Conservation (phyloP, 2,888 invertebrate genomes). For the Prenolepis imparis region DNA sequence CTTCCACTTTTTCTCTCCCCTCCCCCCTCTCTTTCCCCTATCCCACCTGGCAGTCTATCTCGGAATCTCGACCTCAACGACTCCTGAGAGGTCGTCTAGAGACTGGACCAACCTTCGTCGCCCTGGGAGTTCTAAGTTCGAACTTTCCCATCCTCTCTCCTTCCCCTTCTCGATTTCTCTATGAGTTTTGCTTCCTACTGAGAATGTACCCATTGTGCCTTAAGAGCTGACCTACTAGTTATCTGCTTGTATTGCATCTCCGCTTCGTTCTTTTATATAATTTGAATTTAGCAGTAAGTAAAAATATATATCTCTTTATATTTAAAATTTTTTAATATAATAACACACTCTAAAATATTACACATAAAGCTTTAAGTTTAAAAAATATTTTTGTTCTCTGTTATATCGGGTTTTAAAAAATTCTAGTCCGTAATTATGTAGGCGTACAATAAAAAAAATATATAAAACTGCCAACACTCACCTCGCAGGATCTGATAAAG, state of each 20-base stretch:
- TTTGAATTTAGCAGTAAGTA: neutral
- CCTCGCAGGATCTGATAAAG: constrained; percentile 99
- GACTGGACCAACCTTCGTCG: constrained; percentile 43
- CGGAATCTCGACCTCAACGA: constrained; percentile 56
- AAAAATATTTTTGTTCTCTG: neutral
- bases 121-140: constrained; percentile 12
- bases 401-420: neutral
- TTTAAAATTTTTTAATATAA: neutral
- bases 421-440: neutral
- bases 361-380: neutral
- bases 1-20: neutral
- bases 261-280: neutral
- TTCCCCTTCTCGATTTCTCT: neutral
- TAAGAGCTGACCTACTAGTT: constrained; percentile 11
- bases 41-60: constrained; percentile 34
- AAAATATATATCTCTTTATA: neutral
- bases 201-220: neutral
- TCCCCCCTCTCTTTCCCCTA: neutral
- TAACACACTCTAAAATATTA: neutral
- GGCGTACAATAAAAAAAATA: neutral
- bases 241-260: neutral
- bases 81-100: constrained; percentile 31
- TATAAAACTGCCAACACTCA: constrained; percentile 86
- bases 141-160: constrained; percentile 24
- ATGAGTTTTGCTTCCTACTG: constrained; percentile 13